Evolutionary conservation across 2,113 vertebrate species (phyloP).

Genomic region (Hippocampus abdominalis): DNA sequence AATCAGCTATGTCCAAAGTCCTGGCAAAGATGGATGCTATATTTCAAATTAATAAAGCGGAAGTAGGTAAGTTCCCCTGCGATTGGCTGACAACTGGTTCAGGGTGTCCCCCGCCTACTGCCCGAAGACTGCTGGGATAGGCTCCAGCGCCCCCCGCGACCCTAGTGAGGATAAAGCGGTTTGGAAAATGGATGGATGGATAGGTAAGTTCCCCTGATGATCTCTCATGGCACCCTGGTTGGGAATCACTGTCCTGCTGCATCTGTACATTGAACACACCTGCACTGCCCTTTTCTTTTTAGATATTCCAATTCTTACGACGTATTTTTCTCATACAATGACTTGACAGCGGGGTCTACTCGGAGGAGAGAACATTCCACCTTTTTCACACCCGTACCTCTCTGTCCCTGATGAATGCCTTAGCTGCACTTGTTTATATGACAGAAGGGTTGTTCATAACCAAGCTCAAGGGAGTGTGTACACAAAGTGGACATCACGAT

Average conservation of each 20-base stretch:
- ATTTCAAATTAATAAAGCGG: no score
- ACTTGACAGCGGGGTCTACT: constrained; percentile 75
- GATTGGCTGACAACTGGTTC: no score
- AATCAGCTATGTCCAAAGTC: no score
- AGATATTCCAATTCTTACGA: neutral
- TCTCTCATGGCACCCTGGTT: no score
- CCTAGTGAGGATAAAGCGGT: no score
- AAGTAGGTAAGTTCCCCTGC: no score
- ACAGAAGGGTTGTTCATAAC: constrained; percentile 87
- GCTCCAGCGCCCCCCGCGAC: no score
- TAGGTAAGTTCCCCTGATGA: no score
- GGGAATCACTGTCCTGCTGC: neutral
- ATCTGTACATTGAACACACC: neutral
- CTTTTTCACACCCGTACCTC: constrained; percentile 81
- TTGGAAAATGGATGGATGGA: no score
- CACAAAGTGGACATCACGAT: constrained; percentile 89
- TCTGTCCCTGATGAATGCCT: constrained; percentile 87
- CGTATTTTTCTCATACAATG: neutral
- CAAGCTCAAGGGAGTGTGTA: constrained; percentile 88
- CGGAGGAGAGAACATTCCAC: constrained; percentile 79
- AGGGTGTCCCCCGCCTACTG: no score
- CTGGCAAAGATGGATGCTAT: no score
- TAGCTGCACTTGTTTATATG: constrained; percentile 88
- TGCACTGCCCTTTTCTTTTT: neutral
- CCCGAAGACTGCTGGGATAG: no score